Evolutionary conservation across 2,888 invertebrate species (phyloP).

Genomic region (Criorhina ranunculi): DNA sequence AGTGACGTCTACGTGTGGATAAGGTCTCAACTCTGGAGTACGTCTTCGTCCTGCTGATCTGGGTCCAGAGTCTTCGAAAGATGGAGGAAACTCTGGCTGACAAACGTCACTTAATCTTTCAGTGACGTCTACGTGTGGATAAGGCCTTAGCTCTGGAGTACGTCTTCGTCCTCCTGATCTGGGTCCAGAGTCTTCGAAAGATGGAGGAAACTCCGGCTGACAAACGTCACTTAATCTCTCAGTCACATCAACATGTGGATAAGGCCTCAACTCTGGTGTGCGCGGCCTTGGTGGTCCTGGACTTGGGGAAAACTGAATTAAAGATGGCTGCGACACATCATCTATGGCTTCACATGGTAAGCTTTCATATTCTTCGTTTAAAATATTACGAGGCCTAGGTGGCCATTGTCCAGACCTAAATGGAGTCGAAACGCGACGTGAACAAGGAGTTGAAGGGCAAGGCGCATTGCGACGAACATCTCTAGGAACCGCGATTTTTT

Average conservation of each 20-base stretch:
- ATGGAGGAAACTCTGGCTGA: neutral
- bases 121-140: neutral
- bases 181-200: neutral
- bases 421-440: no score
- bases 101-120: constrained; percentile 12
- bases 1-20: neutral
- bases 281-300: neutral
- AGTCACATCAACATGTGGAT: neutral
- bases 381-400: no score
- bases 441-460: no score
- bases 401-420: no score
- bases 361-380: neutral
- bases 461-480: no score
- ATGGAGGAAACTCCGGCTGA: constrained; percentile 4
- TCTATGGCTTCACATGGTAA: constrained; percentile 2
- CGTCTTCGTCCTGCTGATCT: neutral
- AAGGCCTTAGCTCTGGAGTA: neutral
- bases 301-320: neutral
- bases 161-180: neutral
- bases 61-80: neutral
- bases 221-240: constrained; percentile 17
- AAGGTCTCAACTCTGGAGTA: neutral
- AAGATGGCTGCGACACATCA: constrained; percentile 2
- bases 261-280: neutral
- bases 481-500: no score